Evolutionary conservation across 2,797 vertebrate genomes (phyloP), one percentile per base, ranked within the genome.

Genomic region (Vespertilio murinus): DNA sequence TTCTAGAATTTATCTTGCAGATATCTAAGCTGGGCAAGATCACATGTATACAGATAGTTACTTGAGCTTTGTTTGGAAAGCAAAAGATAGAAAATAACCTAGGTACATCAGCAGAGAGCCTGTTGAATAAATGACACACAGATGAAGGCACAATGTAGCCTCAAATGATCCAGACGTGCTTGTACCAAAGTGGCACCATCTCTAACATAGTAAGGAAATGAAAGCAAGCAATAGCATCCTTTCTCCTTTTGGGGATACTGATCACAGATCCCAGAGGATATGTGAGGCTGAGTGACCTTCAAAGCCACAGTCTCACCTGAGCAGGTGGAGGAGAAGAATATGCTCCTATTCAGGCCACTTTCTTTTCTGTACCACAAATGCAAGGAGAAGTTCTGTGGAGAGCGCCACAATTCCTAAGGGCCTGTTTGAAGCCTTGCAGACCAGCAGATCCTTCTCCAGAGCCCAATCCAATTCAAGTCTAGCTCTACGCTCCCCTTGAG

Each of bases 1-100:
- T 71, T 95, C 49, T 49, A 89, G 73, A 83, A 93, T 87, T 80
- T 86, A 90, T 81, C 33, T 83, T 69, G 42, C 33, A 84, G 54
- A 93, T 47, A 47, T 8, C 20, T 87, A 38, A 35, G 42, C 16
- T 77, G 13, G 42, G 33, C 33, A 86, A 71, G 92, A 84, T 78
- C n/a, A 9, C 23, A 49, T 8, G 20, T n/a, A 42, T 6, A 35
- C 83, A 81, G 33, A 75, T 0, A 69, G 38, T 74, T 54, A 83
- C n/a, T 84, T 56, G n/a, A 64, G 85, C 74, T 91, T 73, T 70
- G 49, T 88, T 0, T 86, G 40, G 47, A 67, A 40, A 85, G 17
- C 49, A 80, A 84, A 88, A 88, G 88, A 35, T 42, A 59, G 28
- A 90, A 82, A 81, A 71, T 33, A 65, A 75, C 38, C 59, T 35